These are phyloP conservation scores for sheep (Ovis aries) DNA, from an alignment of 2,113 vertebrate species.

Conservation along the genomic window DNA sequence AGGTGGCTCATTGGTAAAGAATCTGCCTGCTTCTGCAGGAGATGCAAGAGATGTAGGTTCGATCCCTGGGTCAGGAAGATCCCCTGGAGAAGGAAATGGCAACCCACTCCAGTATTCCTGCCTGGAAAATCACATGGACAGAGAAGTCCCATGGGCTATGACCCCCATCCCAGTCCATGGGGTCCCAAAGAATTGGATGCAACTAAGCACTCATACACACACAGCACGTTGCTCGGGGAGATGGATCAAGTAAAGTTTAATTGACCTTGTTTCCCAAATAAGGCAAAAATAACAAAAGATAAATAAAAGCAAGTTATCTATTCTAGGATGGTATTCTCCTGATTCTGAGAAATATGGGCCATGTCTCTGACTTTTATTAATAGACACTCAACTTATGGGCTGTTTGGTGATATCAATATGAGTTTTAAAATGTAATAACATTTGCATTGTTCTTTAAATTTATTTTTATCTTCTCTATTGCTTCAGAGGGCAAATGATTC, in stretches of 20 bases:
- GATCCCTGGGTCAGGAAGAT: background rate
- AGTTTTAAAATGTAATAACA: background rate
- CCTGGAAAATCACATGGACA: background rate
- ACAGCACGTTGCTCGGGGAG: constrained; percentile 13
- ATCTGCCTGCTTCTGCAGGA: background rate
- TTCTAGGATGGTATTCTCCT: background rate
- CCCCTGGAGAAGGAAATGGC: background rate
- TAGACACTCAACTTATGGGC: background rate
- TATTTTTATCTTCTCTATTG: background rate
- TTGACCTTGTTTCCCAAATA: constrained; percentile 31
- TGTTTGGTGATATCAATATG: background rate
- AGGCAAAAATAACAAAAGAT: constrained; percentile 34
- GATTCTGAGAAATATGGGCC: background rate
- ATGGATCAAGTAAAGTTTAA: constrained; percentile 39
- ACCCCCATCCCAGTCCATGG: background rate
- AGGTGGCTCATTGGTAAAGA: background rate
- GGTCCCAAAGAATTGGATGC: background rate
- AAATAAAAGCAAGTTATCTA: background rate
- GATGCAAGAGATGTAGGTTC: background rate
- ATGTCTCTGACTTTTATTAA: background rate
- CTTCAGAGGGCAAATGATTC: background rate
- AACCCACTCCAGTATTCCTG: background rate
- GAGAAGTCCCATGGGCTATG: background rate
- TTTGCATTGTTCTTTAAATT: background rate
- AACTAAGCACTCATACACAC: background rate